Evolutionary conservation across 2,888 invertebrate genomes (phyloP).

Genomic region (Monopis laevigella): DNA sequence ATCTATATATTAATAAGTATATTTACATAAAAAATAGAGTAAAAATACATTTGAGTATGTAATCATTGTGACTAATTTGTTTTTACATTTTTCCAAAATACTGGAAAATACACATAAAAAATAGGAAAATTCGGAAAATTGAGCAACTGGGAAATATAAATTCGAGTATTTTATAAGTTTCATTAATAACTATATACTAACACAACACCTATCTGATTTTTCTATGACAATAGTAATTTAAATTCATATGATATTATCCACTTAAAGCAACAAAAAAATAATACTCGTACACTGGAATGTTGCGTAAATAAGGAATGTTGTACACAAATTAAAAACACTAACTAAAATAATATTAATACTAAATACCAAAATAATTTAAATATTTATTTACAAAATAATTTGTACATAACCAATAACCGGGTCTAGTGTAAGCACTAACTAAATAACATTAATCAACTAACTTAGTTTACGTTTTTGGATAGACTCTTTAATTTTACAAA

Average conservation of each 20-base stretch:
- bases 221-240: neutral
- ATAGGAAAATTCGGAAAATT: conserved; percentile 14
- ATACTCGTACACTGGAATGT: conserved; percentile 2
- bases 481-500: conserved; percentile 44
- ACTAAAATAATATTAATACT: conserved; percentile 26
- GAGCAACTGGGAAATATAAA: conserved; percentile 22
- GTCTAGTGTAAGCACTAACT: conserved; percentile 37
- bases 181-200: neutral
- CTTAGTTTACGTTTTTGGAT: conserved; percentile 65
- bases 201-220: too few relatives aligned
- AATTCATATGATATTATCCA: neutral
- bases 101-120: conserved; percentile 15
- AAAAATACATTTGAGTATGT: conserved; percentile 43
- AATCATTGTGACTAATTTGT: conserved; percentile 34
- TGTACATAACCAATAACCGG: conserved; percentile 55
- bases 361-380: conserved; percentile 37
- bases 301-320: conserved; percentile 35
- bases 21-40: conserved; percentile 23
- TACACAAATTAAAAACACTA: conserved; percentile 37
- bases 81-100: conserved; percentile 26
- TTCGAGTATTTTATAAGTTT: conserved; percentile 9
- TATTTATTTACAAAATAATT: conserved; percentile 53
- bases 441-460: conserved; percentile 35
- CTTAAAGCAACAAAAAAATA: too few relatives aligned
- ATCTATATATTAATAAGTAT: conserved; percentile 23